Evolutionary conservation across 2,888 invertebrate genomes (phyloP).

Genomic region (Rutpela maculata): DNA sequence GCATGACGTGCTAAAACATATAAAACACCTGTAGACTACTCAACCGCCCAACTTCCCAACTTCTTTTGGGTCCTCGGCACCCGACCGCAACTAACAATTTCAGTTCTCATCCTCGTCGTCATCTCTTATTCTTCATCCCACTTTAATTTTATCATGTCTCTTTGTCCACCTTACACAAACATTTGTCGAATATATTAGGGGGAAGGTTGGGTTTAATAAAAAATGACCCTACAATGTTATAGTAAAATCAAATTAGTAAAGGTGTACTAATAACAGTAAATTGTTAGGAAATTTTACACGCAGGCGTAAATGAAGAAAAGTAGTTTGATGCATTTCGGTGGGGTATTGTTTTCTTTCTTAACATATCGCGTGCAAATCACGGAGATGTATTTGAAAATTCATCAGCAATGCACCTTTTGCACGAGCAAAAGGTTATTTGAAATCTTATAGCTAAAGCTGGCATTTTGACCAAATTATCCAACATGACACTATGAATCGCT

Average conservation of each 20-base stretch:
- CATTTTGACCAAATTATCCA: too few relatives aligned
- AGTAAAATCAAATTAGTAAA: constrained; percentile 25
- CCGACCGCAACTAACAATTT: constrained; percentile 35
- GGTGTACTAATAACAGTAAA: constrained; percentile 22
- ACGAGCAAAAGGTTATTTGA: too few relatives aligned
- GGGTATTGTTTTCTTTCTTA: neutral
- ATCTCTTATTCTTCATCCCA: constrained; percentile 13
- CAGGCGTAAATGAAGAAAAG: constrained; percentile 8
- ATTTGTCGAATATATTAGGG: constrained; percentile 30
- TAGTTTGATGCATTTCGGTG: neutral
- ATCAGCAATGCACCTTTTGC: neutral
- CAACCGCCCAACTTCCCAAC: constrained; percentile 38
- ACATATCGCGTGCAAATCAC: neutral
- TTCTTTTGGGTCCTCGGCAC: constrained; percentile 39
- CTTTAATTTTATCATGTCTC: constrained; percentile 24
- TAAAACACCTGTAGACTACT: constrained; percentile 51
- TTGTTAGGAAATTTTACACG: constrained; percentile 24
- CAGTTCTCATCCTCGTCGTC: constrained; percentile 15
- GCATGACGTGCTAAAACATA: constrained; percentile 52
- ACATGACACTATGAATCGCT: too few relatives aligned
- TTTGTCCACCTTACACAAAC: constrained; percentile 20
- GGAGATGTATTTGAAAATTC: neutral
- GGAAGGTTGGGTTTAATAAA: constrained; percentile 23
- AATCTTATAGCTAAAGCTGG: too few relatives aligned
- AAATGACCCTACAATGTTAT: constrained; percentile 18